Base-by-base conservation (phyloP, 2,888 invertebrate species). In the Xestia ashworthii region DNA sequence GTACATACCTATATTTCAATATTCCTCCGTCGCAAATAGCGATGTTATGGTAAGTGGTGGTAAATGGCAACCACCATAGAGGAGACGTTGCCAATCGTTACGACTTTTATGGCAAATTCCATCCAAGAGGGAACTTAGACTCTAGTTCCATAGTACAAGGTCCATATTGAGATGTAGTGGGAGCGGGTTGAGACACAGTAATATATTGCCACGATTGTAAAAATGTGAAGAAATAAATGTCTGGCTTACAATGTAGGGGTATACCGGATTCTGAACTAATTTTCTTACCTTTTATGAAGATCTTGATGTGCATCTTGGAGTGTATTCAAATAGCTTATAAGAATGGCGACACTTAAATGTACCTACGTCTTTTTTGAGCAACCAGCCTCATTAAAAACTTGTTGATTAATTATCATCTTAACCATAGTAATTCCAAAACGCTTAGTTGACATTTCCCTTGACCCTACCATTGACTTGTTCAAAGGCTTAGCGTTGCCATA, bases 201-300 rank as follows among this genome's bases (percentile, higher is more conserved):
- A 64, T 58, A 66, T 44, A 48, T 74, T 55, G 46, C 25, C 8
- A 16, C 48, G 62, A 53, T 32, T 69, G 77, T 81, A 83, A 83
- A 83, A 85, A 71, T 74, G 50, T 76, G 71, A 44, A 68, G 81
- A 69, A 81, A 83, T 81, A 58, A 58, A 66, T 80, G 44, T 48
- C 25, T 41, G 25, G 38, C 25, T 76, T 76, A 78, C 78, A 74
- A 66, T 46, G 78, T 78, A 78, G 3, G 14, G 9, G 32, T 74
- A 25, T 58, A 78, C 58, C 2, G 58, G 65, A 66, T 60, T 60
- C 22, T 60, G 55, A 25, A 50, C 22, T 58, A n/a, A 41, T 71
- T 55, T 41, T 19, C 25, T 58, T 65, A 32, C 46, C 53, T 65
- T 64, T 22, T 9, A 32, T 44, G 48, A 50, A 78, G 48, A 73